Conservation (phyloP, 2,888 invertebrate species). For the Ellobium chinense region DNA sequence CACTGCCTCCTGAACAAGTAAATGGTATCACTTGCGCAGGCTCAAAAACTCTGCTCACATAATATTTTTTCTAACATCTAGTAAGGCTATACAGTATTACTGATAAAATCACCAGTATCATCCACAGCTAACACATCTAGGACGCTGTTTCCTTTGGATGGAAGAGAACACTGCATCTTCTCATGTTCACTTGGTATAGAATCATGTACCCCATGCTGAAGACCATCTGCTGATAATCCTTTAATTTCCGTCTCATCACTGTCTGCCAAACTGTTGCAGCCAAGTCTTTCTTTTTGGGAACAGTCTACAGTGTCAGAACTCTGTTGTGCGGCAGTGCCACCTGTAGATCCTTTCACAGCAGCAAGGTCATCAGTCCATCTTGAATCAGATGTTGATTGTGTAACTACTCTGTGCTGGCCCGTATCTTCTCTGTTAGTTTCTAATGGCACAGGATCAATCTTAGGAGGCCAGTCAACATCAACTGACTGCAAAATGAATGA, state of each 20-base stretch:
- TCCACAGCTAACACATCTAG: background rate
- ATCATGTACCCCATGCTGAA: background rate
- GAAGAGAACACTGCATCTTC: background rate
- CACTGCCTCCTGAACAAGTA: too few relatives aligned
- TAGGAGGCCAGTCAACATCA: constrained; percentile 69
- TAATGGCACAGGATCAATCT: constrained; percentile 37
- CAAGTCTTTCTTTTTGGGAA: background rate
- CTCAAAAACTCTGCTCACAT: too few relatives aligned
- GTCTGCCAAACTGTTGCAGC: background rate
- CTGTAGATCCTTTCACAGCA: background rate
- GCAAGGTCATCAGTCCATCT: too few relatives aligned
- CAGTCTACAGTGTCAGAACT: background rate
- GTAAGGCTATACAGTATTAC: too few relatives aligned
- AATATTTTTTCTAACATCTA: too few relatives aligned
- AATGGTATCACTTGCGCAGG: too few relatives aligned
- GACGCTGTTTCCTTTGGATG: background rate
- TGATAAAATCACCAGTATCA: background rate
- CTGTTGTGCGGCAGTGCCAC: background rate
- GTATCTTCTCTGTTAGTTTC: background rate
- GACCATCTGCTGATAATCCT: too few relatives aligned
- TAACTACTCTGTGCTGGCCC: background rate
- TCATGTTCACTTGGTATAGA: background rate
- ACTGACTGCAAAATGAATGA: constrained; percentile 59
- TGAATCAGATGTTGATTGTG: too few relatives aligned
- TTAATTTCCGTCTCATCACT: background rate